Percentiles rank a stretch among this genome's conserved stretches.
Evolutionary conservation across 2,888 invertebrate genomes (phyloP).

Genomic region (Noctuana brunneofusca): DNA sequence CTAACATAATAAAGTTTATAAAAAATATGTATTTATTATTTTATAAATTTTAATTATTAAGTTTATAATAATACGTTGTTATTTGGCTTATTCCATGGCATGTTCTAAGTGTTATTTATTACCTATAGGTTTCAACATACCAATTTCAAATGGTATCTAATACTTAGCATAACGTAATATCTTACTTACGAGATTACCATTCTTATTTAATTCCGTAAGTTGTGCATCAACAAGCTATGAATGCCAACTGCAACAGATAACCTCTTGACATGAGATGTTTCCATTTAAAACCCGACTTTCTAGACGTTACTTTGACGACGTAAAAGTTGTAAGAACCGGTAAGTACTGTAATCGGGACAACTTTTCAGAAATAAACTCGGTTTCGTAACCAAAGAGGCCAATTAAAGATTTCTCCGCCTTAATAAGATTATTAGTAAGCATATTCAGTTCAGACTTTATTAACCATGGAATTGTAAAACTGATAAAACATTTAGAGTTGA

Average conservation of each 20-base stretch:
- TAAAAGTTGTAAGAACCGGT: slow-evolving; percentile 29
- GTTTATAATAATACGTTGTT: too few species aligned
- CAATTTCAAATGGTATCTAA: too few species aligned
- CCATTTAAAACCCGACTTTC: slow-evolving; percentile 18
- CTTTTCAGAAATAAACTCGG: slow-evolving; percentile 37
- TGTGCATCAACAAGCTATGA: background rate
- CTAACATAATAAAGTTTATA: too few species aligned
- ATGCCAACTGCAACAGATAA: slow-evolving; percentile 18
- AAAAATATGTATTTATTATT: too few species aligned
- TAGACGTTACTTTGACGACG: slow-evolving; percentile 7
- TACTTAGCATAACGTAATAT: too few species aligned
- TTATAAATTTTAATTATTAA: too few species aligned
- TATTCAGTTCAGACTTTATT: background rate
- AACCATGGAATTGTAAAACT: background rate
- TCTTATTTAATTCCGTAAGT: background rate
- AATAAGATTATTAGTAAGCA: background rate
- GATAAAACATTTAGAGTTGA: background rate
- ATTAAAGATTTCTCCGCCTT: background rate
- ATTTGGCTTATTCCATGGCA: too few species aligned
- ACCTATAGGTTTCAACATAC: too few species aligned
- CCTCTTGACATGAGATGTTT: slow-evolving; percentile 10
- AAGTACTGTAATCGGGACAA: slow-evolving; percentile 28
- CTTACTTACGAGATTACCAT: background rate
- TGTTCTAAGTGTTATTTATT: too few species aligned
- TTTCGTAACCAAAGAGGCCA: slow-evolving; percentile 44